These are phyloP conservation scores for Drosophila mimetica DNA, from an alignment of 2,888 invertebrate genomes.

Conservation along the genomic window DNA sequence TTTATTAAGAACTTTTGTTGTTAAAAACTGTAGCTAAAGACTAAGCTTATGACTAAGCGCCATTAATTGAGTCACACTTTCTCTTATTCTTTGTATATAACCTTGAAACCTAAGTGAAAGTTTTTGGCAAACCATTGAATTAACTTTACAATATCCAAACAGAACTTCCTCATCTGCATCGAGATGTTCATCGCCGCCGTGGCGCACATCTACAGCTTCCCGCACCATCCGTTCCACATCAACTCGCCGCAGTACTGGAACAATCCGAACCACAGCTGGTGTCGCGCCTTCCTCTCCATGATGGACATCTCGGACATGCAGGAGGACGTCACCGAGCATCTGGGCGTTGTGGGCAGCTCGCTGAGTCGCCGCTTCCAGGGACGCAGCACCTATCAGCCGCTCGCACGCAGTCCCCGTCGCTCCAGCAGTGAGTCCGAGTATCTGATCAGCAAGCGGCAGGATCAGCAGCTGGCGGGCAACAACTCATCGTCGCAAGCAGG, in stretches of 20 bases:
- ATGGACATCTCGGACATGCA: constrained; percentile 98
- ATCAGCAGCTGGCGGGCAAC: constrained; percentile 44
- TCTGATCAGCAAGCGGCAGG: constrained; percentile 79
- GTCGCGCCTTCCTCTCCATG: constrained; percentile 94
- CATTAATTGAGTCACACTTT: background rate
- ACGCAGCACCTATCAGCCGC: constrained; percentile 89
- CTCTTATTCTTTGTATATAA: too few relatives aligned
- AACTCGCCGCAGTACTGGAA: constrained; percentile 86
- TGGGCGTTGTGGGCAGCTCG: constrained; percentile 93
- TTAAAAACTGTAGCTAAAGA: background rate
- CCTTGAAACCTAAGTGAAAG: background rate
- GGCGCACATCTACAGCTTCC: constrained; percentile 97
- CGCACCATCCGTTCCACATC: constrained; percentile 93
- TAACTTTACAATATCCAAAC: constrained; percentile 48
- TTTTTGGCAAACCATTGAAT: background rate
- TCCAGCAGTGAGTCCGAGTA: constrained; percentile 86
- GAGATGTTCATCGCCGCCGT: constrained; percentile 99
- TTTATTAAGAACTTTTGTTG: background rate
- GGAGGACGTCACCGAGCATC: constrained; percentile 95
- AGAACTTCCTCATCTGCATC: constrained; percentile 98
- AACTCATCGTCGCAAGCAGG: constrained; percentile 59
- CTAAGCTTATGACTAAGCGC: background rate
- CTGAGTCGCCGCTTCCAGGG: constrained; percentile 91
- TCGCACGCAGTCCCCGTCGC: constrained; percentile 88
- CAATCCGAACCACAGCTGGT: constrained; percentile 86